These are phyloP conservation scores for Ianthella basta DNA, from an alignment of 37 sponge, comb jelly and placozoan species.

Conservation along the genomic window DNA sequence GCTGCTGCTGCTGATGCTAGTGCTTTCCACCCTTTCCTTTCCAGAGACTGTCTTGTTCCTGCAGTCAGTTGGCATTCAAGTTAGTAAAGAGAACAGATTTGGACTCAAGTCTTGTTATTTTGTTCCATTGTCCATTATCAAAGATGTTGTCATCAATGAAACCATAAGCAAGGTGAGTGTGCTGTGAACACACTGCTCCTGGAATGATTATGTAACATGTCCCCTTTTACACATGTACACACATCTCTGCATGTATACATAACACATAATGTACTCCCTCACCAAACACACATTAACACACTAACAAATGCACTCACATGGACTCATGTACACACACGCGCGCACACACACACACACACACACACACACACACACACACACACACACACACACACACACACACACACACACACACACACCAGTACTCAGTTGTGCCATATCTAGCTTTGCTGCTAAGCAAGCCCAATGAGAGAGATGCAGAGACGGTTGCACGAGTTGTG, in stretches of 20 bases:
- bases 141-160: slow-evolving; percentile 14
- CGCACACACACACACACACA: too few species aligned
- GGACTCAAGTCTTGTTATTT: neutral
- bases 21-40: too few species aligned
- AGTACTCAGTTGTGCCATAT: neutral
- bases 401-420: neutral
- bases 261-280: neutral
- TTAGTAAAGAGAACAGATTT: too few species aligned
- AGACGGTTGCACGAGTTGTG: neutral
- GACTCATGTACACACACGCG: too few species aligned
- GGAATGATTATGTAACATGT: neutral
- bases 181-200: neutral
- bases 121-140: neutral
- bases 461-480: neutral
- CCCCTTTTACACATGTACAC: too few species aligned
- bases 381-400: neutral
- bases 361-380: too few species aligned
- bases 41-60: too few species aligned
- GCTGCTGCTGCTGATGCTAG: too few species aligned
- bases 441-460: neutral
- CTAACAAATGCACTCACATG: too few species aligned
- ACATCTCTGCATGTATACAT: too few species aligned
- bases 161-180: neutral
- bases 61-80: too few species aligned
- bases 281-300: too few species aligned